These are phyloP conservation scores for Pitta sordida DNA, from an alignment of 2,113 vertebrate genomes.

Conservation along the genomic window DNA sequence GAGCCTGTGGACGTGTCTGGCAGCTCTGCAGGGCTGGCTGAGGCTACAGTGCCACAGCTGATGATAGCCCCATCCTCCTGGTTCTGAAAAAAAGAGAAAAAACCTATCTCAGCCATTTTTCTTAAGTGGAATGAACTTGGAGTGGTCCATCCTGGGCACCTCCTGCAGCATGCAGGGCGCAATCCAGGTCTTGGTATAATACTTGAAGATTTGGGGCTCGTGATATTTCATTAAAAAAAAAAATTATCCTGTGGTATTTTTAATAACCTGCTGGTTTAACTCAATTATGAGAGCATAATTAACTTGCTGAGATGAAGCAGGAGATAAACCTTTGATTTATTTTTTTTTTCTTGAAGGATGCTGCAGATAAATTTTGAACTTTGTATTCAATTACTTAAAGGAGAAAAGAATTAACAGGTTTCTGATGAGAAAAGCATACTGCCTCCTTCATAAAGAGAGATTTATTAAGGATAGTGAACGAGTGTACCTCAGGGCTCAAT, in stretches of 20 bases:
- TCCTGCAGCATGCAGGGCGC: not conserved
- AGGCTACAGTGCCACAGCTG: not conserved
- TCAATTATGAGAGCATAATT: slow-evolving; percentile 52
- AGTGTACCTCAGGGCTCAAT: slow-evolving; percentile 57
- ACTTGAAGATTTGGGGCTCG: not conserved
- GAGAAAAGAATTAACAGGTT: slow-evolving; percentile 50
- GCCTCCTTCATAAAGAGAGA: slow-evolving; percentile 54
- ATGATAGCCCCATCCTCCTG: not conserved
- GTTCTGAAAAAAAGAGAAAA: not conserved
- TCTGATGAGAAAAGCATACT: slow-evolving; percentile 52
- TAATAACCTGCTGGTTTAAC: slow-evolving; percentile 48
- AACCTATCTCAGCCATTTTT: not conserved
- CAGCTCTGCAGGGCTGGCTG: not conserved
- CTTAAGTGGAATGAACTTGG: too few relatives aligned
- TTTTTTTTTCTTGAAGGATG: slow-evolving; percentile 12
- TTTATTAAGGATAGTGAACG: slow-evolving; percentile 24
- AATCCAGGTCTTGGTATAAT: not conserved
- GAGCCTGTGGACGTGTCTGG: fast-evolving
- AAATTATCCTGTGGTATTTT: slow-evolving; percentile 9
- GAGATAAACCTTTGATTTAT: slow-evolving; percentile 54
- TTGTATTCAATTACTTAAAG: slow-evolving; percentile 58
- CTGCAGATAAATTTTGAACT: slow-evolving; percentile 43
- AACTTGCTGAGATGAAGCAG: slow-evolving; percentile 48
- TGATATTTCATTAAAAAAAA: not conserved
- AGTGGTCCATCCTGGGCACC: not conserved